These are phyloP conservation scores for Tauraco hartlaubi DNA, from an alignment of 2,797 vertebrate species.

Conservation along the genomic window DNA sequence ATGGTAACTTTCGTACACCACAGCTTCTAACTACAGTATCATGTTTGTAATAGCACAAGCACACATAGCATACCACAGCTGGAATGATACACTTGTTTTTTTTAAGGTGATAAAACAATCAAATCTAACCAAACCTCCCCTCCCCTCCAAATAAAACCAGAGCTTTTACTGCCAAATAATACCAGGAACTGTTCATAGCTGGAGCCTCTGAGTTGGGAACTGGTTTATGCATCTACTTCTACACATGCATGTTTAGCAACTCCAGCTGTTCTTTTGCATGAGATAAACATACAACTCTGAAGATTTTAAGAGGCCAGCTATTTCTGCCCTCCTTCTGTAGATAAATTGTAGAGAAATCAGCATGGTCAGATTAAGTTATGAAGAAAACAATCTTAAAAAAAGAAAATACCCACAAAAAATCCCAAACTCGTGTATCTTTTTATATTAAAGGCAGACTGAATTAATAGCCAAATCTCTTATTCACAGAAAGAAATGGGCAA, in stretches of 20 bases:
- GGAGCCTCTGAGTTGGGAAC: background rate
- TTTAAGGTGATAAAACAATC: background rate
- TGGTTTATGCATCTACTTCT: background rate
- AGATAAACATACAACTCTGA: background rate
- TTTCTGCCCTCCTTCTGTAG: background rate
- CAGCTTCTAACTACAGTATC: background rate
- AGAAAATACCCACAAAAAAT: background rate
- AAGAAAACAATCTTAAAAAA: background rate
- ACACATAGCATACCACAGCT: background rate
- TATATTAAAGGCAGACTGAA: background rate
- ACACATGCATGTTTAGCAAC: accelerated
- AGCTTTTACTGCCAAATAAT: background rate
- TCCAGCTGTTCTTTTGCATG: background rate
- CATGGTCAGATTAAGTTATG: background rate
- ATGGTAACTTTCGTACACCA: background rate
- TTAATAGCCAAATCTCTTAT: background rate
- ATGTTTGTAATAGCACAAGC: accelerated
- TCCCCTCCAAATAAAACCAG: accelerated
- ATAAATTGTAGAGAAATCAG: background rate
- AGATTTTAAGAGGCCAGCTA: background rate
- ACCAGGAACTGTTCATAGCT: background rate
- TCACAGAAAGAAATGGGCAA: background rate
- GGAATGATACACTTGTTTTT: background rate
- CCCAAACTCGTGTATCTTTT: accelerated
- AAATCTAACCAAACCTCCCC: too few species aligned